Base-by-base conservation (phyloP, 2,888 invertebrate species). In the Endomychus coccineus region DNA sequence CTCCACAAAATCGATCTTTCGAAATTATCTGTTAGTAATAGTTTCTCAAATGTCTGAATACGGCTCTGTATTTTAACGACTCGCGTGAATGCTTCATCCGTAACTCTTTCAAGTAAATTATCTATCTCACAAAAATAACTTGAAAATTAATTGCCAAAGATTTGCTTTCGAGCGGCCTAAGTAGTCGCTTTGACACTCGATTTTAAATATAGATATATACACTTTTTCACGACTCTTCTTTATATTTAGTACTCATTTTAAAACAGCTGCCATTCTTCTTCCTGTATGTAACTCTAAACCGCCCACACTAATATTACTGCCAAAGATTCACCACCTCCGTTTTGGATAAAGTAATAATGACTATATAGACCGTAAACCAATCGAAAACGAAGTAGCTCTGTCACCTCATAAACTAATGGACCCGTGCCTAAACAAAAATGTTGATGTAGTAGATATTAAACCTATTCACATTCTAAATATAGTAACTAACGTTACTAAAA, bases 101-200 rank as follows among this genome's bases (percentile, higher is more conserved):
- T 16, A n/a, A n/a, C 7, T 25, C 10, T 6, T 25, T 25, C 7
- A 6, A 15, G 34, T 27, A 21, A 55, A 54, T 51, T 53, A 55
- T 55, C 48, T 55, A 49, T 51, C 47, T 37, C 46, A 49, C 51
- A 45, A 57, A 58, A 59, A 58, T 58, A 59, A 50, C 43, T 41
- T 51, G 16, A 51, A 56, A 56, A 55, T 58, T 54, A 58, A 58
- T 55, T 52, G 45, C 46, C 35, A 48, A 49, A 50, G 34, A 29
- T 28, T 39, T 13, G 33, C 16, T 34, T 28, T 25, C 32, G 37
- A 32, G 27, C 25, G 21, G 37, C 28, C 32, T 29, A 14, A 37
- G 32, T 34, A 12, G 49, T 50, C 56, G 55, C 55, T 58, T 58
- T 55, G 56, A 57, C 56, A 59, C 51, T 49, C 43, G 39, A 51